Conservation (phyloP, 2,113 vertebrate genomes). For the Platysteira castanea region DNA sequence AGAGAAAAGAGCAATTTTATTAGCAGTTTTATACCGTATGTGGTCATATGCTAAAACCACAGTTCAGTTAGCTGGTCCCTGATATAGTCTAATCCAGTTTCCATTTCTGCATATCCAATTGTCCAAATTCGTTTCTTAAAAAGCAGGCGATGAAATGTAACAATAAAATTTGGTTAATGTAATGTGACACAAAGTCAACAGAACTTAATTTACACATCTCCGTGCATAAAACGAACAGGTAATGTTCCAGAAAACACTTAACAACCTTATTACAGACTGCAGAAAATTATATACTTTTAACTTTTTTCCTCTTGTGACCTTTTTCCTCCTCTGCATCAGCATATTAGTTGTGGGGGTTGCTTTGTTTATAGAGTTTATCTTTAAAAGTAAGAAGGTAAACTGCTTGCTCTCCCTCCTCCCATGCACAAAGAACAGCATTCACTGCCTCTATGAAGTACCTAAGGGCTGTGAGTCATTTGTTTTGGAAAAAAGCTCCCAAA, state of each 20-base stretch:
- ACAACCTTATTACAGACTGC: background rate
- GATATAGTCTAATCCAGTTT: background rate
- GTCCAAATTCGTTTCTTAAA: background rate
- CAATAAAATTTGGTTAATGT: background rate
- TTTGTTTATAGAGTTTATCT: background rate
- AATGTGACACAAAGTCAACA: background rate
- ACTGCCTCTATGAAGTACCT: background rate
- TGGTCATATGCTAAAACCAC: background rate
- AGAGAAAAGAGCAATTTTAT: background rate
- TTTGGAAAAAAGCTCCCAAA: constrained; percentile 38
- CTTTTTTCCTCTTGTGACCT: background rate
- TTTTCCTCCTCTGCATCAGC: background rate
- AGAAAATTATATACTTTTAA: background rate
- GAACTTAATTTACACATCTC: background rate
- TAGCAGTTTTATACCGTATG: background rate
- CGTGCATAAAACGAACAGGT: background rate
- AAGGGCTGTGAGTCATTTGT: constrained; percentile 2
- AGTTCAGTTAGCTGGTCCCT: background rate
- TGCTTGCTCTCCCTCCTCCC: background rate
- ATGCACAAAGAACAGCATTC: background rate
- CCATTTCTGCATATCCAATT: background rate
- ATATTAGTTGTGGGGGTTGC: background rate
- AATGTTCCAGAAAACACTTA: background rate
- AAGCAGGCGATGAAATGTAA: background rate
- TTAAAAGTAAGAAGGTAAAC: background rate